Conservation (phyloP, 2,113 vertebrate species). For the Lepus europaeus region DNA sequence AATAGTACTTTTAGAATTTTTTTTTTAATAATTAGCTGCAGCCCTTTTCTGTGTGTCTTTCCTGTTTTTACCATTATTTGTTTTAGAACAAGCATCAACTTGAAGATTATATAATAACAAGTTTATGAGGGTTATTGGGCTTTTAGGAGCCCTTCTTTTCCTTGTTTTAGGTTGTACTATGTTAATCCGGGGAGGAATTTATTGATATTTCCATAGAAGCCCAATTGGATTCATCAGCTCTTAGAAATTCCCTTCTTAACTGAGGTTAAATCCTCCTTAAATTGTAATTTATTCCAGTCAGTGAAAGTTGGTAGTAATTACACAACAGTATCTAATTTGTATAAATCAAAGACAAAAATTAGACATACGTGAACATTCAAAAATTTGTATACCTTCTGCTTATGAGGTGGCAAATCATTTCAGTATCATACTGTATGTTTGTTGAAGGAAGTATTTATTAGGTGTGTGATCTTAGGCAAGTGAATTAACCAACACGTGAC, state of each 20-base stretch:
- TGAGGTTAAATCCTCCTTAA: constrained; percentile 58
- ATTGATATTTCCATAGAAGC: constrained; percentile 19
- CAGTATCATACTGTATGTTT: constrained; percentile 22
- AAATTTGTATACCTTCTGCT: constrained; percentile 52
- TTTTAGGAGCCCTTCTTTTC: constrained; percentile 29
- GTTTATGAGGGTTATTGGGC: constrained; percentile 11
- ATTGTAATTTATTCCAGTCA: constrained; percentile 62
- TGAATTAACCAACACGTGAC: constrained; percentile 40
- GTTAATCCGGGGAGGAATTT: constrained; percentile 45
- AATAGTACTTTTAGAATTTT: constrained; percentile 66
- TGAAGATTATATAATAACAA: constrained; percentile 37
- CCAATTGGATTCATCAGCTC: neutral
- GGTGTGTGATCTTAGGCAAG: constrained; percentile 56
- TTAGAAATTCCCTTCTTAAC: constrained; percentile 49
- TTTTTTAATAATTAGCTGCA: constrained; percentile 44
- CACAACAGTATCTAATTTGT: constrained; percentile 10
- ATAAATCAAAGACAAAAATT: constrained; percentile 59
- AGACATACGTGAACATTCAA: neutral
- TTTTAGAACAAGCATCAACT: constrained; percentile 60
- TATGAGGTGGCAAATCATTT: constrained; percentile 38
- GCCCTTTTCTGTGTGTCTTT: constrained; percentile 42
- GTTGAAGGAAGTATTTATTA: constrained; percentile 58
- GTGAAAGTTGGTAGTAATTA: constrained; percentile 57
- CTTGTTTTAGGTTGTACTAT: constrained; percentile 37
- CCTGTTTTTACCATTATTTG: constrained; percentile 34